Conservation (phyloP, 1,140 invertebrate species). For the Tachypleus tridentatus region DNA sequence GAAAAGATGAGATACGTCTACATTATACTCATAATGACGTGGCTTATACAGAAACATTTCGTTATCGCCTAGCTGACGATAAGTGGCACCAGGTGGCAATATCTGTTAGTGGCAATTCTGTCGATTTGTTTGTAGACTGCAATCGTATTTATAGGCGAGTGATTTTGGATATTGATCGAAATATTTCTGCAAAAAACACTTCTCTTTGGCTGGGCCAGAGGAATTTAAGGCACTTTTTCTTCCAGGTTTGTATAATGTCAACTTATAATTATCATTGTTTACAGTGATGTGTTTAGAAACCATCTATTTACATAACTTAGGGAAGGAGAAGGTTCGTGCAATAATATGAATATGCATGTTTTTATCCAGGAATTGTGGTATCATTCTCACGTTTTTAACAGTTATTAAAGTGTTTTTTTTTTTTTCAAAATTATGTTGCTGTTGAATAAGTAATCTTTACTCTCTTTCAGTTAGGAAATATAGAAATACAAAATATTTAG, state of each 20-base stretch:
- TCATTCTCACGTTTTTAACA: no score
- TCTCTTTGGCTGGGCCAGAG: conserved; percentile 76
- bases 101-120: conserved; percentile 63
- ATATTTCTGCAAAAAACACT: conserved; percentile 47
- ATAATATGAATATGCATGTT: no score
- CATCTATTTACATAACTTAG: no score
- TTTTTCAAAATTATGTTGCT: no score
- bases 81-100: conserved; percentile 74
- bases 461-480: no score
- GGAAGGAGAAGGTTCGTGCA: no score
- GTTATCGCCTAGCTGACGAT: conserved; percentile 67
- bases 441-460: no score
- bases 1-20: conserved; percentile 58
- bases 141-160: conserved; percentile 63
- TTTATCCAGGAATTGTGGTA: no score
- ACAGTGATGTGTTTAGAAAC: no score
- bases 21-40: conserved; percentile 46
- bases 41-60: conserved; percentile 70
- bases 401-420: no score
- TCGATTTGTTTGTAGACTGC: conserved; percentile 73
- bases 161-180: conserved; percentile 53
- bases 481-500: no score
- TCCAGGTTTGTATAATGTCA: conserved; percentile 52
- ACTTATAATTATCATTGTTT: no score
- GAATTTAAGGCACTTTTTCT: conserved; percentile 67